Conservation (phyloP, 2,113 vertebrate genomes). For the human (Homo sapiens) region DNA sequence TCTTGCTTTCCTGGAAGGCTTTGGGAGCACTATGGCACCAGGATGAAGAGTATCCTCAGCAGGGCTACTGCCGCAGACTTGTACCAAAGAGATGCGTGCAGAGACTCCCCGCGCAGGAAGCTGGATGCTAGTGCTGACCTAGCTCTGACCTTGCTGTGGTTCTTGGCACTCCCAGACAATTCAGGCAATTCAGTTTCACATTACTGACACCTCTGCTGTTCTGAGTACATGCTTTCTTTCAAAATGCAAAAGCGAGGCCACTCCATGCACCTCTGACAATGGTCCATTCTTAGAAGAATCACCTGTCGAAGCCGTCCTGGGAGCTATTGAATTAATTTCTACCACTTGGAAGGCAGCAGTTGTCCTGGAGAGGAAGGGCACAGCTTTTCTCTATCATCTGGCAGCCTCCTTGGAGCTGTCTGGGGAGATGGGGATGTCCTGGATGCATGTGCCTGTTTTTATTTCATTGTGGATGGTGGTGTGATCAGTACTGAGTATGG, state of each 20-base stretch:
- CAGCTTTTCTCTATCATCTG: not conserved
- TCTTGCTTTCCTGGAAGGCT: not conserved
- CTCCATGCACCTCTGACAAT: not conserved
- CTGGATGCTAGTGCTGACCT: accelerated
- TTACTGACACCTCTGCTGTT: not conserved
- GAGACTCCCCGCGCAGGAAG: not conserved
- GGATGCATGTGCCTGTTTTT: not conserved
- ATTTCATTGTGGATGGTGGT: conserved; percentile 9
- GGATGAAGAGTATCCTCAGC: not conserved
- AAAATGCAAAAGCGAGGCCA: not conserved
- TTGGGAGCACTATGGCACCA: not conserved
- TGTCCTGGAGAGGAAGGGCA: not conserved
- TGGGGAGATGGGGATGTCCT: not conserved
- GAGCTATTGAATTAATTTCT: not conserved
- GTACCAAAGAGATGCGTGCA: not conserved
- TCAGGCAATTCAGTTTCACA: not conserved
- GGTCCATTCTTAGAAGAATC: not conserved
- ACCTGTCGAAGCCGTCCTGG: not conserved
- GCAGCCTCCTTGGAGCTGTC: not conserved
- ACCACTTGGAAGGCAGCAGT: not conserved
- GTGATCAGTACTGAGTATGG: not conserved
- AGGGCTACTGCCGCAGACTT: not conserved
- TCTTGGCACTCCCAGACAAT: not conserved
- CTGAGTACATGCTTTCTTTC: not conserved
- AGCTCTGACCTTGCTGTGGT: not conserved